Conservation (phyloP, 2,113 vertebrate species). For the Eidolon helvum region DNA sequence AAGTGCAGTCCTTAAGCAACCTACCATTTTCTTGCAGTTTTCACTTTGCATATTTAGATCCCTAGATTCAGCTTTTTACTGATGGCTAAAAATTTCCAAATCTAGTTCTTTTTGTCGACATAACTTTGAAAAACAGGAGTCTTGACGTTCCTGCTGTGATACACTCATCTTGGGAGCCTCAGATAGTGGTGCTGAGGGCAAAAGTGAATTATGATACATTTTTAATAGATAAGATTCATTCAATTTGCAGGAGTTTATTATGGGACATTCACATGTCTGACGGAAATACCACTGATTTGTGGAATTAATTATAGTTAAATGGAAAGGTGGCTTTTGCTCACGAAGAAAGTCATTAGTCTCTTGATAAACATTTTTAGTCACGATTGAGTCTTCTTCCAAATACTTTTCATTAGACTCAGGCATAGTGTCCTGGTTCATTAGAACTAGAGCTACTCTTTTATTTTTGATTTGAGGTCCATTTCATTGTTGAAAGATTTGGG, state of each 20-base stretch:
- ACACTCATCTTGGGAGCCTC: background rate
- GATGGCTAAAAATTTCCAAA: conserved; percentile 31
- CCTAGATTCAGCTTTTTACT: conserved; percentile 23
- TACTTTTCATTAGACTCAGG: conserved; percentile 31
- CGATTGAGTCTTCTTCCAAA: conserved; percentile 12
- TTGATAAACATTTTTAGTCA: conserved; percentile 42
- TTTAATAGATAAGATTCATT: conserved; percentile 50
- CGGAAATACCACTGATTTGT: background rate
- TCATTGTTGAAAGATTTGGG: conserved; percentile 53
- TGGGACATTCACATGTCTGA: conserved; percentile 15
- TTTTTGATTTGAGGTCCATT: conserved; percentile 36
- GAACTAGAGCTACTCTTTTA: background rate
- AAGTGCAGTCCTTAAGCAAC: background rate
- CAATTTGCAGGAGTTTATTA: background rate
- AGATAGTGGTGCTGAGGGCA: background rate
- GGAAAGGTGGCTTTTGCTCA: conserved; percentile 47
- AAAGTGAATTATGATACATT: conserved; percentile 20
- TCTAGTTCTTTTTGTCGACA: conserved; percentile 33
- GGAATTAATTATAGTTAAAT: conserved; percentile 46
- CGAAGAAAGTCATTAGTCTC: conserved; percentile 34
- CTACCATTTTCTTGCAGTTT: background rate
- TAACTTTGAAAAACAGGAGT: conserved; percentile 23
- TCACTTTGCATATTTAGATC: conserved; percentile 14
- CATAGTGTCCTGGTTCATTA: conserved; percentile 36
- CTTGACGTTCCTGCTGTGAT: background rate